Percentiles rank a stretch among this genome's conserved stretches.
phyloP scores from a whole-genome alignment of 2,888 invertebrate genomes.

The Unio delphinus region DNA sequence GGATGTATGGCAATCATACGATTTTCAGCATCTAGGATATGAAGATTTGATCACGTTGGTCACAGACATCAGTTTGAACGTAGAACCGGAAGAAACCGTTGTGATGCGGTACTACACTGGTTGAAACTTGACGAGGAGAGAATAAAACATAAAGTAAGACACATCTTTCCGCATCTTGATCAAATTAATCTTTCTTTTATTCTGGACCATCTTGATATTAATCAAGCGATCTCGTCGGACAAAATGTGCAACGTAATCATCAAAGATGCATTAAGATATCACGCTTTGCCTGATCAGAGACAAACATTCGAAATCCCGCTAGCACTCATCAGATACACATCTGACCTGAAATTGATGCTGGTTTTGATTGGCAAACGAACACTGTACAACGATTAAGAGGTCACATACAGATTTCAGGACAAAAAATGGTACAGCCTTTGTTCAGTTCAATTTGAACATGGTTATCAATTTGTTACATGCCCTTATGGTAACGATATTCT shows the following conservation, averaged over 20 bases:
- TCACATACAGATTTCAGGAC: conserved; percentile 5
- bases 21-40: conserved; percentile 28
- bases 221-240: conserved; percentile 20
- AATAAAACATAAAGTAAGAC: conserved; percentile 14
- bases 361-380: conserved; percentile 31
- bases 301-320: conserved; percentile 18
- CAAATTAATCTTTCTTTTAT: conserved; percentile 34
- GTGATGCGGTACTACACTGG: conserved; percentile 30
- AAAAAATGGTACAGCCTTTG: conserved; percentile 39
- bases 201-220: conserved; percentile 32
- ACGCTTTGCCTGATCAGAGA: conserved; percentile 33
- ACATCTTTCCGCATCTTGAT: conserved; percentile 21
- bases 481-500: conserved; percentile 41
- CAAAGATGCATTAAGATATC: conserved; percentile 36
- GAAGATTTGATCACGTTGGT: conserved; percentile 34
- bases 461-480: conserved; percentile 43
- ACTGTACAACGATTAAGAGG: conserved; percentile 2
- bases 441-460: conserved; percentile 25
- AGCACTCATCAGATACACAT: conserved; percentile 14
- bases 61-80: conserved; percentile 23
- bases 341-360: conserved; percentile 13
- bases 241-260: conserved; percentile 19
- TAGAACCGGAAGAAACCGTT: conserved; percentile 32
- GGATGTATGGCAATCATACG: conserved; percentile 19
- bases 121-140: conserved; percentile 14